phyloP scores from a whole-genome alignment of 2,113 vertebrate genomes.

The Arizona elegans region DNA sequence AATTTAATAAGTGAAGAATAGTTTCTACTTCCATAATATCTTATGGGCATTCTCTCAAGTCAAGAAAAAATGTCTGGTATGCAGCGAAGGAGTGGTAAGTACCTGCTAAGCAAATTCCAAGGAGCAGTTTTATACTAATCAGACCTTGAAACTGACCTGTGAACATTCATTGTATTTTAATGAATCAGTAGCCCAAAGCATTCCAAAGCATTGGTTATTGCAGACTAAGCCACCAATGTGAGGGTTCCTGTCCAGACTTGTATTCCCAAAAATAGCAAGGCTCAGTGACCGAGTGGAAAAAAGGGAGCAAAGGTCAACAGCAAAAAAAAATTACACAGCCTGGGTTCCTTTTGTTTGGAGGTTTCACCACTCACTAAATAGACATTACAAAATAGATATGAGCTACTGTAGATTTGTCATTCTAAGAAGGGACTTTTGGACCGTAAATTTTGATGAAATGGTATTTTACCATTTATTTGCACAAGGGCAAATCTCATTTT shows the following conservation, averaged over 20 bases:
- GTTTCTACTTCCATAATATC: background rate
- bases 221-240: constrained; percentile 18
- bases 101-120: constrained; percentile 29
- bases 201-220: constrained; percentile 50
- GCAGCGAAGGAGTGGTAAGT: background rate
- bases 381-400: constrained; percentile 20
- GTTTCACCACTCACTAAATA: constrained; percentile 26
- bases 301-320: constrained; percentile 37
- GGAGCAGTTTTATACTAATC: constrained; percentile 27
- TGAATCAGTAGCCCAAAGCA: constrained; percentile 46
- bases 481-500: background rate
- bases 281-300: constrained; percentile 39
- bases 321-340: constrained; percentile 10
- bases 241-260: constrained; percentile 54
- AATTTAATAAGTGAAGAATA: constrained; percentile 21
- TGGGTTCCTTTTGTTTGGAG: constrained; percentile 32
- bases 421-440: background rate
- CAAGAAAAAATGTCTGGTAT: constrained; percentile 37
- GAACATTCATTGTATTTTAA: constrained; percentile 41
- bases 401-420: constrained; percentile 14
- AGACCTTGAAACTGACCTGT: constrained; percentile 33
- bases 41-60: constrained; percentile 12
- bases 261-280: constrained; percentile 47
- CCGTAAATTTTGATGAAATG: background rate
- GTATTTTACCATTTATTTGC: background rate